Conservation (phyloP, 2,113 vertebrate genomes). For the Nothocercus nigrocapillus region DNA sequence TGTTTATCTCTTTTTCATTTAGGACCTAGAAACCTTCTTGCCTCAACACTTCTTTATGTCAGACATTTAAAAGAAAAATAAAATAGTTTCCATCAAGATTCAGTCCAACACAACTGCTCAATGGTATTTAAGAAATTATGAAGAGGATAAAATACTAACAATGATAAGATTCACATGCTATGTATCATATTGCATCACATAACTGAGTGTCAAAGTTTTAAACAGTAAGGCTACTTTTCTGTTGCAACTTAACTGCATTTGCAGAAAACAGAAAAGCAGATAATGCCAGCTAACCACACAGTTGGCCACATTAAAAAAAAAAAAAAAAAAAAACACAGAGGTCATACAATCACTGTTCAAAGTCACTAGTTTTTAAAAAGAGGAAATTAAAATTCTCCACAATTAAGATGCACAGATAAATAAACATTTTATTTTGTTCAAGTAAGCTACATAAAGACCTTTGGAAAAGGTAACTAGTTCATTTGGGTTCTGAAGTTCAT, state of each 20-base stretch:
- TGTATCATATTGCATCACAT: rapidly evolving
- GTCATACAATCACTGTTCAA: background rate
- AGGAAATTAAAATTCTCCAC: background rate
- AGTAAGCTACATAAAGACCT: background rate
- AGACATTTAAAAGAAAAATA: background rate
- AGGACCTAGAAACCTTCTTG: background rate
- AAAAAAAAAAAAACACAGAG: background rate
- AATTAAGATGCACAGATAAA: background rate
- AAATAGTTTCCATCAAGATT: background rate
- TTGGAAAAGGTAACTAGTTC: background rate
- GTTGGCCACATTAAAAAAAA: background rate
- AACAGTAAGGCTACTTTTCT: background rate
- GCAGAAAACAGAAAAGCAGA: background rate
- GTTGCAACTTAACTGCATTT: background rate
- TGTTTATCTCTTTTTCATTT: background rate
- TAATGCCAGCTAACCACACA: background rate
- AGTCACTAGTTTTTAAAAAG: background rate
- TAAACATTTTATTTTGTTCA: no score
- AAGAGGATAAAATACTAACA: background rate
- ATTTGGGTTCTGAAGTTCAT: background rate
- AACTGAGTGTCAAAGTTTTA: background rate
- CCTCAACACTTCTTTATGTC: background rate
- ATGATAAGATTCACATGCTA: background rate
- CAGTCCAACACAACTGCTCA: background rate
- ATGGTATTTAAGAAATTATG: background rate